phyloP scores from a whole-genome alignment of 2,888 invertebrate genomes.

The Leistus spinibarbis region DNA sequence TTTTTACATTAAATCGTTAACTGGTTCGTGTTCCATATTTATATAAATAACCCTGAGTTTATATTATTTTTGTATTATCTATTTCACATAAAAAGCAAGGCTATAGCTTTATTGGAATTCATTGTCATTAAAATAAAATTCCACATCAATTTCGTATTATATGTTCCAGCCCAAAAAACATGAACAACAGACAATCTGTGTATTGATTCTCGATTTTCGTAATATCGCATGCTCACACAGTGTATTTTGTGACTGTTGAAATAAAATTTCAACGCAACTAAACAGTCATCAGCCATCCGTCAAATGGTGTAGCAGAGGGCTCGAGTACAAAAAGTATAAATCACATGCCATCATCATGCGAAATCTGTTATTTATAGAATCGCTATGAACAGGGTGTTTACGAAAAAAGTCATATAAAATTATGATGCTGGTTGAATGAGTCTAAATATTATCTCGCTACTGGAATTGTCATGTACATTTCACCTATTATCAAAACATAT shows the following conservation, averaged over 20 bases:
- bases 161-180: background rate
- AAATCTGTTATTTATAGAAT: background rate
- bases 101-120: background rate
- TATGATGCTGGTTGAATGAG: background rate
- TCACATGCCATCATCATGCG: background rate
- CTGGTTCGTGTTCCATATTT: background rate
- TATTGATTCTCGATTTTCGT: conserved; percentile 32
- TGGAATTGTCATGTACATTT: background rate
- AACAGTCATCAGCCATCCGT: conserved; percentile 1
- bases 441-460: background rate
- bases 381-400: background rate
- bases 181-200: background rate
- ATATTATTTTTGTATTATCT: background rate
- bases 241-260: conserved; percentile 12
- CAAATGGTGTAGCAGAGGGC: background rate
- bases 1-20: background rate
- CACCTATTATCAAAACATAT: too few species aligned
- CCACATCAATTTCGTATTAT: conserved; percentile 3
- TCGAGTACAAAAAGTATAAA: background rate
- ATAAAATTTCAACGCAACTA: conserved; percentile 11
- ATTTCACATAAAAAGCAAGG: background rate
- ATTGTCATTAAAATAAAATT: background rate
- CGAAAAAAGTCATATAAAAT: background rate
- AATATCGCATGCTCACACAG: background rate
- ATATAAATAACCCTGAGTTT: background rate